phyloP scores from a whole-genome alignment of 2,888 invertebrate species.

The Morpho achilles region DNA sequence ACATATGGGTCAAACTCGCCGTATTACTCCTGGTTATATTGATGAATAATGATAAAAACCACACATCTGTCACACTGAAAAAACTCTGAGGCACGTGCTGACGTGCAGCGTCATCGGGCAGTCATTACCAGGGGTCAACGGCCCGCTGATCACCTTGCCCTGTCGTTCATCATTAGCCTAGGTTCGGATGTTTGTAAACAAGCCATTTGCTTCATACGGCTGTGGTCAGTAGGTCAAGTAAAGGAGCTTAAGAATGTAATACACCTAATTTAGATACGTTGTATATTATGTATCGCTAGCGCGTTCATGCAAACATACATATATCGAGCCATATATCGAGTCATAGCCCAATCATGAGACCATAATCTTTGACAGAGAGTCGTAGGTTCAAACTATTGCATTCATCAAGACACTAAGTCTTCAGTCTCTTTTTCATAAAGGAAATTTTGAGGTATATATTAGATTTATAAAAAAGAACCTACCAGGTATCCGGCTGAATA shows the following conservation, averaged over 20 bases:
- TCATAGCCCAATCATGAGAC: too few relatives aligned
- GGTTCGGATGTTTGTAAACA: slow-evolving; percentile 79
- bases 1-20: not conserved
- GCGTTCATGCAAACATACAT: too few relatives aligned
- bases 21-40: slow-evolving; percentile 10
- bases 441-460: too few relatives aligned
- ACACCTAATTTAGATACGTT: too few relatives aligned
- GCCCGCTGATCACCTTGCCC: slow-evolving; percentile 74
- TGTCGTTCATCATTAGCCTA: slow-evolving; percentile 78
- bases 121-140: slow-evolving; percentile 76
- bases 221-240: slow-evolving; percentile 36
- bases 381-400: too few relatives aligned
- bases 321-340: too few relatives aligned
- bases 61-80: slow-evolving; percentile 29
- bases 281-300: not conserved
- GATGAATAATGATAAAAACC: slow-evolving; percentile 29
- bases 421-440: too few relatives aligned
- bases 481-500: too few relatives aligned
- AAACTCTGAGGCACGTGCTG: slow-evolving; percentile 53
- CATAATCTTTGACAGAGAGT: too few relatives aligned
- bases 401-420: too few relatives aligned
- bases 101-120: slow-evolving; percentile 75
- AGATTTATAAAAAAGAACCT: too few relatives aligned
- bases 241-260: slow-evolving; percentile 2
- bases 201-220: slow-evolving; percentile 54